phyloP scores from a whole-genome alignment of 2,797 vertebrate species.

The Sylvilagus floridanus region DNA sequence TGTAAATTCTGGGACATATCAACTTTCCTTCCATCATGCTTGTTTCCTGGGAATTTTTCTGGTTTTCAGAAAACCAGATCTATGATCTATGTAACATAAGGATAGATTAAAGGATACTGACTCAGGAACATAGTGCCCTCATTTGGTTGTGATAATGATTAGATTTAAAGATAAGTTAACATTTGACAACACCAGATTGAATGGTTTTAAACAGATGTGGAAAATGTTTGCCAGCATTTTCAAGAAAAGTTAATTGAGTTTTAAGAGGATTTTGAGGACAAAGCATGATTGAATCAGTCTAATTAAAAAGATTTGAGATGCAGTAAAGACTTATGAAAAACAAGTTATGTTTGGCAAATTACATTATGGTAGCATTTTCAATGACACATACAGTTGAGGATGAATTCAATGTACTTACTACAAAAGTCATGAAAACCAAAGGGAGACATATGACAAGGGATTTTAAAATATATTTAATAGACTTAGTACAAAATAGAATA shows the following conservation, averaged over 20 bases:
- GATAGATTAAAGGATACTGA: slow-evolving; percentile 11
- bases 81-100: neutral
- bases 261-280: slow-evolving; percentile 47
- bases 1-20: neutral
- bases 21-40: neutral
- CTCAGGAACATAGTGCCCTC: slow-evolving; percentile 42
- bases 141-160: slow-evolving; percentile 26
- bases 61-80: too few species aligned
- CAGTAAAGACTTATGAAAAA: slow-evolving; percentile 43
- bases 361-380: neutral
- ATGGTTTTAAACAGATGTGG: slow-evolving; percentile 45
- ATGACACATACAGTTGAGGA: neutral
- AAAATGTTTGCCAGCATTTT: slow-evolving; percentile 39
- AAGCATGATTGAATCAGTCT: slow-evolving; percentile 44
- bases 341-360: neutral
- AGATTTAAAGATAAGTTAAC: slow-evolving; percentile 52
- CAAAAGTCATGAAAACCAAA: slow-evolving; percentile 16
- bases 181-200: slow-evolving; percentile 47
- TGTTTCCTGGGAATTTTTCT: neutral
- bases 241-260: slow-evolving; percentile 57
- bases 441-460: neutral
- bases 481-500: neutral
- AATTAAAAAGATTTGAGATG: slow-evolving; percentile 7
- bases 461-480: slow-evolving; percentile 26
- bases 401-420: neutral